phyloP scores from a whole-genome alignment of 2,888 invertebrate species.

The Orchesellides sinensis region DNA sequence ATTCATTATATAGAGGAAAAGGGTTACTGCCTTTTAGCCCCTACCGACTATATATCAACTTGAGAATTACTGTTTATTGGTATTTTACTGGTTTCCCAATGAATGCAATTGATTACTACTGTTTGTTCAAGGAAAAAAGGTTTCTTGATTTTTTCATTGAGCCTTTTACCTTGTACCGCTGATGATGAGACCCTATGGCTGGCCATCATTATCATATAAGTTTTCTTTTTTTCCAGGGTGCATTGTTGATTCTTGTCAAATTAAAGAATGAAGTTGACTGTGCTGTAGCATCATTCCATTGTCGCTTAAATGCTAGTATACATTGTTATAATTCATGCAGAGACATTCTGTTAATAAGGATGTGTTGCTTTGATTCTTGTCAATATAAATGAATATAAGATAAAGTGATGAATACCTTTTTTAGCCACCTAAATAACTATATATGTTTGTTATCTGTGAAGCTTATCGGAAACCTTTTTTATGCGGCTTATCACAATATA shows the following conservation, averaged over 20 bases:
- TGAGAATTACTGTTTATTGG: neutral
- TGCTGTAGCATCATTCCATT: neutral
- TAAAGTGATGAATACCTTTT: neutral
- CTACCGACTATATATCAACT: too few relatives aligned
- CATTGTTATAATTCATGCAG: too few relatives aligned
- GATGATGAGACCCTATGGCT: neutral
- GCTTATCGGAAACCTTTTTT: conserved; percentile 39
- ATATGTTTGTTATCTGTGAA: conserved; percentile 8
- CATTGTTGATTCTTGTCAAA: conserved; percentile 35
- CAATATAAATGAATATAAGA: neutral
- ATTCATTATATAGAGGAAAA: too few relatives aligned
- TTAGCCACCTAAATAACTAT: neutral
- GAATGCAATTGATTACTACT: neutral
- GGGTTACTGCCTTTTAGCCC: too few relatives aligned
- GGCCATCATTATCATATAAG: neutral
- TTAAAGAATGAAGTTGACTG: conserved; percentile 5
- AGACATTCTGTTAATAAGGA: conserved; percentile 28
- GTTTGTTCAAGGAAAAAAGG: neutral
- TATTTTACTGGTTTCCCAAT: neutral
- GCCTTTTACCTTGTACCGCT: neutral
- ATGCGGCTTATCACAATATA: conserved; percentile 25
- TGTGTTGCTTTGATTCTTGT: conserved; percentile 11
- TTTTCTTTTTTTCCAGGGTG: neutral
- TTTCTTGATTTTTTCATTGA: neutral
- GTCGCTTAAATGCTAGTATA: too few relatives aligned